Evolutionary conservation across 2,797 vertebrate species (phyloP).

Genomic region (Diplodus puntazzo): DNA sequence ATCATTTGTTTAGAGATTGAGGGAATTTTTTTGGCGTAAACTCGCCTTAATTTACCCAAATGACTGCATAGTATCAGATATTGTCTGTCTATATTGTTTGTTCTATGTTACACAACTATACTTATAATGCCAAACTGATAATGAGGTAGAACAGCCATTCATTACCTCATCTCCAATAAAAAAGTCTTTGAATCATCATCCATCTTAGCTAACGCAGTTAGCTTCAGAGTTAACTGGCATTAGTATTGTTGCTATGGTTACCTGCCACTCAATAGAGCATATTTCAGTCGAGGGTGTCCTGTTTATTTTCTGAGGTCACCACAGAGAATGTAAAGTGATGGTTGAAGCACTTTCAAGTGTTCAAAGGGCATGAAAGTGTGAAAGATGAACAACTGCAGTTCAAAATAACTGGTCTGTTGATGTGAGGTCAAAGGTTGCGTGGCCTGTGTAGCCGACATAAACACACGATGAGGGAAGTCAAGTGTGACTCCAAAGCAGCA

Average conservation of each 20-base stretch:
- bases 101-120: background rate
- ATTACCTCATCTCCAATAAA: conserved; percentile 6
- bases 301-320: background rate
- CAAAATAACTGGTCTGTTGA: background rate
- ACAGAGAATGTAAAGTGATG: background rate
- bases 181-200: background rate
- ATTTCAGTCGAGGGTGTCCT: background rate
- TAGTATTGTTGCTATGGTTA: background rate
- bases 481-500: background rate
- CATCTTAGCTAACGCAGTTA: background rate
- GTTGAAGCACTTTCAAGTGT: background rate
- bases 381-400: background rate
- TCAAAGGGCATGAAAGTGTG: background rate
- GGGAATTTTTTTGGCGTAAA: conserved; percentile 35
- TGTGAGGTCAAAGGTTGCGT: background rate
- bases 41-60: conserved; percentile 34
- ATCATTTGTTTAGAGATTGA: conserved; percentile 57
- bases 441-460: background rate
- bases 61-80: conserved; percentile 18
- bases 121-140: background rate
- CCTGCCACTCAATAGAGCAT: background rate
- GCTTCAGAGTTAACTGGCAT: background rate
- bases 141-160: background rate
- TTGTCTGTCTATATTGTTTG: background rate
- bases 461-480: background rate